A percentile compares a stretch with the other conserved stretches of the same genome.
These are phyloP conservation scores for Periophthalmus modestus DNA, from an alignment of 2,113 vertebrate species.

Conservation along the genomic window DNA sequence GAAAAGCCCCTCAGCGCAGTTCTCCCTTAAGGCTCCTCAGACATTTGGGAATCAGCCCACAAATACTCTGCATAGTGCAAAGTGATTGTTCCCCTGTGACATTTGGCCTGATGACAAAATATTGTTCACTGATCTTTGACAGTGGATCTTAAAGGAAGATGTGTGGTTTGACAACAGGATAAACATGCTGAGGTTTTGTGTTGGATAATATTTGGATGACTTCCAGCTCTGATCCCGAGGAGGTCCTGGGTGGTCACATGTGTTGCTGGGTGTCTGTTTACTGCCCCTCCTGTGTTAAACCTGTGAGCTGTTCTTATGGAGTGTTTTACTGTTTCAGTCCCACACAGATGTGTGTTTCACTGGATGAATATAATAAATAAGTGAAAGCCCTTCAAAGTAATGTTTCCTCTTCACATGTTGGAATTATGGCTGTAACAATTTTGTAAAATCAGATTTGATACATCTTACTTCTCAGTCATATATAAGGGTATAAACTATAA, in stretches of 20 bases:
- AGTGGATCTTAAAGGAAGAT: conserved; percentile 42
- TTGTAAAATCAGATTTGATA: too few relatives aligned
- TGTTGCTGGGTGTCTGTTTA: conserved; percentile 32
- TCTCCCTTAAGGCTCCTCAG: conserved; percentile 27
- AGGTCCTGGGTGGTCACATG: conserved; percentile 51
- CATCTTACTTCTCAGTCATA: background rate
- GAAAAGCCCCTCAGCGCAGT: conserved; percentile 9
- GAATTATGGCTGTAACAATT: conserved; percentile 7
- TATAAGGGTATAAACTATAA: background rate
- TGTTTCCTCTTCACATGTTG: conserved; percentile 36
- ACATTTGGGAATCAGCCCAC: conserved; percentile 23
- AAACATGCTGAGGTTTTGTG: conserved; percentile 36
- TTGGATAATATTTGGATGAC: background rate
- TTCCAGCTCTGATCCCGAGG: conserved; percentile 33
- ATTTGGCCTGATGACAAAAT: conserved; percentile 33
- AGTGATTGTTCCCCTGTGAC: conserved; percentile 40
- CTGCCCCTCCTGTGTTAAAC: conserved; percentile 18
- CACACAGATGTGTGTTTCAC: conserved; percentile 16
- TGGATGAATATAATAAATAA: conserved; percentile 16
- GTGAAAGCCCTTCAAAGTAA: conserved; percentile 4
- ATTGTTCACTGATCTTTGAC: conserved; percentile 27
- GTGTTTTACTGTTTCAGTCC: background rate
- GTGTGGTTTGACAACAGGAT: conserved; percentile 41
- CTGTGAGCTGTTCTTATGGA: conserved; percentile 15
- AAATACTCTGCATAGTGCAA: conserved; percentile 20